Base-by-base conservation (phyloP, 2,797 vertebrate species). In the Chanos chanos region DNA sequence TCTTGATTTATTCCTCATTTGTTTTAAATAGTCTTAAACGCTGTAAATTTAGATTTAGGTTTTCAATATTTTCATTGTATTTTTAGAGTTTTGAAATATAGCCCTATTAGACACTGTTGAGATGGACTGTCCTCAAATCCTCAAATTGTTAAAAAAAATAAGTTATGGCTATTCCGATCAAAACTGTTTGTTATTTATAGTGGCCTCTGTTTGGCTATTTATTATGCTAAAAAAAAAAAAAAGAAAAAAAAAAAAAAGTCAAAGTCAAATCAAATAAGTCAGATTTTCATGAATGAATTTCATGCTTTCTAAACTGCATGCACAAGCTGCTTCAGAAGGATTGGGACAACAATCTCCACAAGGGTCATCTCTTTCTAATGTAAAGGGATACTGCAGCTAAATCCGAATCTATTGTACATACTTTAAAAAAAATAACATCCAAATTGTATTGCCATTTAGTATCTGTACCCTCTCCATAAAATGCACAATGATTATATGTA, bases 311-410 rank as follows among this genome's bases (percentile, higher is more conserved):
- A 89, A 90, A 87, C 78, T 85, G 89, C 88, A 89, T 90, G 89
- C 84, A 71, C 77, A 74, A 85, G 83, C 60, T 79, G 83, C 76
- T 82, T 81, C 83, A 80, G 71, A 89, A 91, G 88, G 87, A 89
- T 90, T 86, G 83, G 89, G 90, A 89, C 90, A 89, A 80, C 87
- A 87, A 89, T 91, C 89, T 91, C 88, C 85, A 91, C 89, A 89
- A 87, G 89, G 87, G 88, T 90, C 89, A 88, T 89, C 84, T 86
- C 83, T 88, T 86, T 80, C 80, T 82, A 80, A 51, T 92, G 94
- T 94, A 96, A 96, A 96, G 94, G 94, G 94, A 96, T 94, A 89
- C 93, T 95, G 94, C 94, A 96, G 93, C 93, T 95, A 92, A 87
- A 90, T 86, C 82, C 78, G 69, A 87, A 83, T 85, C 88, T 90